Base-by-base conservation (phyloP, 2,888 invertebrate species). In the Crematogaster levior region DNA sequence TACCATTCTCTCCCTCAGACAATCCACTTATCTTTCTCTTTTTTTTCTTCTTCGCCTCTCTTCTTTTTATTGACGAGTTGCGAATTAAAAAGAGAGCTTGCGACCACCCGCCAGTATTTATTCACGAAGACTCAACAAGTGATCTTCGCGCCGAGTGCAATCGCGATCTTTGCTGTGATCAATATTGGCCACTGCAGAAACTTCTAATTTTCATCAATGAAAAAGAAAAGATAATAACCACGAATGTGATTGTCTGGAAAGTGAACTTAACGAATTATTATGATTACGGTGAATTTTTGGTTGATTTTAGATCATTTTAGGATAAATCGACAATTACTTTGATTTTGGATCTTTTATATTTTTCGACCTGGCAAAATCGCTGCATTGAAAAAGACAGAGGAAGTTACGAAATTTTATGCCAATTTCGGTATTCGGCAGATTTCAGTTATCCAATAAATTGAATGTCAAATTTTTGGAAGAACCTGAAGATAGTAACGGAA, bases 41-140 rank as follows among this genome's bases (percentile, higher is more conserved):
- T 15, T 30, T n/a, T 27, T 30, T 73, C 53, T 56, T 24, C 3
- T 34, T 37, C n/a, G n/a, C 3, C n/a, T 75, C 27, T 40, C 21
- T n/a, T 46, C 4, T 12, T 21, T 53, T 2, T 18, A 43, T 21
- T 15, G 68, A 53, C 27, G 15, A 24, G 30, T 24, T 34, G 63
- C n/a, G 77, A 79, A 68, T 79, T 79, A 79, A 79, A 68, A 79
- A 79, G 70, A 43, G 9, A 34, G 34, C 34, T 40, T 56, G 43
- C 30, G 18, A 40, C 12, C 21, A 43, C 12, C 9, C 43, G 12
- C 5, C 18, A 43, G 56, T 30, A 68, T 43, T 77, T 56, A 34
- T 68, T 43, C 70, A 34, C 43, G 43, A 21, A 30, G 43, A 79
- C 43, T 10, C 56, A 27, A 12, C 77, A 18, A 79, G 77, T 79